These are phyloP conservation scores for Arnoldichthys spilopterus DNA, from an alignment of 2,797 vertebrate genomes.

Conservation along the genomic window DNA sequence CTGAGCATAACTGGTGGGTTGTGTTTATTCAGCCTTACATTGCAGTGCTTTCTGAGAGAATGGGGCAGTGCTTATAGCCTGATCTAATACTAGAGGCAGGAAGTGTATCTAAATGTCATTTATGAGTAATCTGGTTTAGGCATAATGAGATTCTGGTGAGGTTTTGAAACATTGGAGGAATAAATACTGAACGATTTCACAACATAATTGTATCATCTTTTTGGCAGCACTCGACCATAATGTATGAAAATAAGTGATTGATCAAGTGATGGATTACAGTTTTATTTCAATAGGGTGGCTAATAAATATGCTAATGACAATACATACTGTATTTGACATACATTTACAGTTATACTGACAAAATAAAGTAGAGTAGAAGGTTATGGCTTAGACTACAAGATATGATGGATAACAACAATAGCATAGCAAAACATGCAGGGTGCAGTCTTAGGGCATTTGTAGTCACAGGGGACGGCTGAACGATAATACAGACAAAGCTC, in stretches of 20 bases:
- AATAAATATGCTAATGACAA: background rate
- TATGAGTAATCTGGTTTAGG: conserved; percentile 19
- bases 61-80: background rate
- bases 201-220: background rate
- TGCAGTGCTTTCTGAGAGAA: conserved; percentile 3
- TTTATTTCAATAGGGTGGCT: background rate
- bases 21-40: conserved; percentile 50
- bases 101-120: conserved; percentile 29
- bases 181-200: conserved; percentile 17
- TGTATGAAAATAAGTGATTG: background rate
- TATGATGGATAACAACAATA: conserved; percentile 43
- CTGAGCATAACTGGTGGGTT: conserved; percentile 64
- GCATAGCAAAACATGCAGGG: conserved; percentile 9
- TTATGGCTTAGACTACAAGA: background rate
- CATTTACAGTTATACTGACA: background rate
- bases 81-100: conserved; percentile 20
- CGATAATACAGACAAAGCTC: conserved; percentile 43
- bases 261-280: background rate
- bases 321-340: background rate
- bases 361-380: background rate
- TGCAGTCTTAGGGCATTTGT: background rate
- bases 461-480: conserved; percentile 29
- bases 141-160: conserved; percentile 5
- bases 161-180: conserved; percentile 11
- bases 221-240: background rate